These are phyloP conservation scores for Apolygus lucorum DNA, from an alignment of 1,140 invertebrate species.

Conservation along the genomic window DNA sequence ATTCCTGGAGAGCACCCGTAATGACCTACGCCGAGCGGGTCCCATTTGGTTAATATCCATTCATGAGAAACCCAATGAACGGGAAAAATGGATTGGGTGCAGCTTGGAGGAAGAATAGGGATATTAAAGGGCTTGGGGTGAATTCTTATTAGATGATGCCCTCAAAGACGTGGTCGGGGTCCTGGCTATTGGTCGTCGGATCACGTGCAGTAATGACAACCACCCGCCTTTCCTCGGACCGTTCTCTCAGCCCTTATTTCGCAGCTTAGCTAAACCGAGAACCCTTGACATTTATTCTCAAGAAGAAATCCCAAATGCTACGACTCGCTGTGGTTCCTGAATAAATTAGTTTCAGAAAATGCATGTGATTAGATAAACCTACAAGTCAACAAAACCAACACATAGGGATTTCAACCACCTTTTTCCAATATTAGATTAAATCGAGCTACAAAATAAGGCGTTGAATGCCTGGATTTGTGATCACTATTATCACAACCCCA, in stretches of 20 bases:
- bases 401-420: no score
- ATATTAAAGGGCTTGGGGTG: conserved; percentile 6
- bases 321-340: no score
- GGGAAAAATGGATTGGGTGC: conserved; percentile 11
- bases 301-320: no score
- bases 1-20: neutral
- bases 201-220: conserved; percentile 14
- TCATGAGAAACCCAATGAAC: conserved; percentile 15
- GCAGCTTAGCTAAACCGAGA: no score
- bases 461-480: no score
- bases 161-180: neutral
- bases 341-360: no score
- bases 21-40: neutral
- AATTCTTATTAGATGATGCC: conserved; percentile 15
- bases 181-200: neutral
- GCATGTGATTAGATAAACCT: no score
- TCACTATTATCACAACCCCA: no score
- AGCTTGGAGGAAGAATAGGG: neutral
- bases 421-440: no score
- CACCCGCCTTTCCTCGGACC: neutral
- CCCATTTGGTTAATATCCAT: conserved; percentile 13
- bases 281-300: no score
- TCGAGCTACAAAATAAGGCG: no score
- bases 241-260: neutral
- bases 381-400: no score